Evolutionary conservation across 2,888 invertebrate species (phyloP).

Genomic region (Drosophila peninsularis): DNA sequence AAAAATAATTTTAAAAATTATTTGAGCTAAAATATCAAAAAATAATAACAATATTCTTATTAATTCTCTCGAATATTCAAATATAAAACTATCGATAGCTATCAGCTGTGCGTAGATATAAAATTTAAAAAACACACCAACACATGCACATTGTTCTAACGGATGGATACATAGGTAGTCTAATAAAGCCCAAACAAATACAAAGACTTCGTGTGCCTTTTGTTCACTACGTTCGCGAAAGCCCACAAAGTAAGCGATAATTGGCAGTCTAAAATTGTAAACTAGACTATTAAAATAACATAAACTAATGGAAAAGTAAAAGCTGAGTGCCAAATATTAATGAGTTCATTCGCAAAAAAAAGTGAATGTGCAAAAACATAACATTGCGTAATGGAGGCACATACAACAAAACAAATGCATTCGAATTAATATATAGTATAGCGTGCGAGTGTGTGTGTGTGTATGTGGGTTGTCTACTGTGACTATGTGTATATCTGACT

Average conservation of each 20-base stretch:
- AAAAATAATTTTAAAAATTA: background rate
- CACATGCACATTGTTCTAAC: slow-evolving; percentile 32
- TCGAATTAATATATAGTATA: slow-evolving; percentile 43
- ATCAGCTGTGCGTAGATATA: slow-evolving; percentile 36
- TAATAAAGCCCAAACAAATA: slow-evolving; percentile 66
- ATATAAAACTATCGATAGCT: slow-evolving; percentile 29
- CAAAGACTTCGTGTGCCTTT: slow-evolving; percentile 35
- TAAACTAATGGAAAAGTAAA: slow-evolving; percentile 2
- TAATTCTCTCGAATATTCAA: background rate
- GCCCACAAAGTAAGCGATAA: slow-evolving; percentile 57
- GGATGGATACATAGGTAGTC: slow-evolving; percentile 57
- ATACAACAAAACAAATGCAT: slow-evolving; percentile 61
- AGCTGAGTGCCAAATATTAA: background rate
- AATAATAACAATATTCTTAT: too few relatives aligned
- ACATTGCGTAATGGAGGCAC: slow-evolving; percentile 66
- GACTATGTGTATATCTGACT: slow-evolving; percentile 21
- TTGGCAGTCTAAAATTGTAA: slow-evolving; percentile 12
- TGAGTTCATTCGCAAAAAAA: background rate
- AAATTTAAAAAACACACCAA: slow-evolving; percentile 29
- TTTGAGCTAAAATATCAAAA: background rate
- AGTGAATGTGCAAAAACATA: slow-evolving; percentile 49
- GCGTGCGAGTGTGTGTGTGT: slow-evolving; percentile 1
- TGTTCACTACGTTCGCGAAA: slow-evolving; percentile 37
- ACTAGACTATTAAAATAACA: background rate
- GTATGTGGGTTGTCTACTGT: slow-evolving; percentile 15